Percentiles rank a stretch among this genome's conserved stretches.
These are phyloP conservation scores for Diarsia rubi DNA, from an alignment of 2,888 invertebrate genomes.

Conservation along the genomic window DNA sequence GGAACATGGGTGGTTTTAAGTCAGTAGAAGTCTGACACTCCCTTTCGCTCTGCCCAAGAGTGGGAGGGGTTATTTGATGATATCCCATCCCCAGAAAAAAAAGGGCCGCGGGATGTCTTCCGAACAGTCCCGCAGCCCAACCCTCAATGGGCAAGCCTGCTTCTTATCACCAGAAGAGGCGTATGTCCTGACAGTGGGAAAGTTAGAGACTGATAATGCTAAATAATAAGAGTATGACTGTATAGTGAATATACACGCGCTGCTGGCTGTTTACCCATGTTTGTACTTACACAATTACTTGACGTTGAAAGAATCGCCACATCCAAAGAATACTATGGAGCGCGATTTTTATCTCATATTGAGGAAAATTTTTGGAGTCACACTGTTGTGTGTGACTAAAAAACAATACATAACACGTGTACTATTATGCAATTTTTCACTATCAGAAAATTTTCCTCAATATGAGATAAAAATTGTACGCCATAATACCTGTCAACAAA, in stretches of 20 bases:
- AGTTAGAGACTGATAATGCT: not conserved
- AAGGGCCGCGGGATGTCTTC: too few relatives aligned
- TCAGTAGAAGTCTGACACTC: too few relatives aligned
- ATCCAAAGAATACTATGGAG: not conserved
- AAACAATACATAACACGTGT: not conserved
- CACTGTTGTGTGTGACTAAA: not conserved
- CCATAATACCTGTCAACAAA: conserved; percentile 5
- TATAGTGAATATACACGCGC: not conserved
- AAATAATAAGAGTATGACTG: not conserved
- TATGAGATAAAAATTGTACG: conserved; percentile 2
- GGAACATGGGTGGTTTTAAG: too few relatives aligned
- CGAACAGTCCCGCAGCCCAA: too few relatives aligned
- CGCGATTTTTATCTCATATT: too few relatives aligned
- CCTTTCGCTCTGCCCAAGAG: too few relatives aligned
- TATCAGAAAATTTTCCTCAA: not conserved
- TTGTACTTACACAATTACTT: not conserved
- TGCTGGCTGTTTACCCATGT: not conserved
- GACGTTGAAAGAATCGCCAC: not conserved
- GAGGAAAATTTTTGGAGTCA: too few relatives aligned
- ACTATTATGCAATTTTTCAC: not conserved
- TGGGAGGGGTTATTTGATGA: too few relatives aligned
- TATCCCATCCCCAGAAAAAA: too few relatives aligned
- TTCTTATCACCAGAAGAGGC: not conserved
- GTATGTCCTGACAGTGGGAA: not conserved
- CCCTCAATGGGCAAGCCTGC: not conserved